Percentiles rank a stretch among this genome's conserved stretches.
Conservation (phyloP, 2,888 invertebrate species). For the Watsonalla binaria region DNA sequence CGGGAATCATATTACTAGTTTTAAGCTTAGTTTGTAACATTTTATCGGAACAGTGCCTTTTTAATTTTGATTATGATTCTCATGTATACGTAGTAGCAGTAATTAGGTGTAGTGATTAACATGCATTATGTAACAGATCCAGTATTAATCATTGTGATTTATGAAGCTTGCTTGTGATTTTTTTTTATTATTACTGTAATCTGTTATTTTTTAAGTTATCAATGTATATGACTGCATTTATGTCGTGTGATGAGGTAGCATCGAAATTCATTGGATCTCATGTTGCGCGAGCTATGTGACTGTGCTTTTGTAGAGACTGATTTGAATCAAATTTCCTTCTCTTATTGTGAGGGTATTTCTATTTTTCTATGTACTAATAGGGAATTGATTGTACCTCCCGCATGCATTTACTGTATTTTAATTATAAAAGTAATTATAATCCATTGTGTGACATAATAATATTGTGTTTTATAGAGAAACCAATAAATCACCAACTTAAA, state of each 20-base stretch:
- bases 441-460: not conserved
- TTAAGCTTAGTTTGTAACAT: not conserved
- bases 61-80: constrained; percentile 4
- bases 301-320: constrained; percentile 1
- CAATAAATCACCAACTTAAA: not conserved
- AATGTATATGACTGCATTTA: constrained; percentile 39
- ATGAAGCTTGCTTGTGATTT: constrained; percentile 12
- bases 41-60: constrained; percentile 24
- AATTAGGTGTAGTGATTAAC: constrained; percentile 42
- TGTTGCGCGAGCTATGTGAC: constrained; percentile 13
- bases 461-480: not conserved
- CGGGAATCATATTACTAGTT: not conserved
- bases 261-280: constrained; percentile 40
- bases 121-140: constrained; percentile 45
- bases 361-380: too few relatives aligned
- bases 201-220: constrained; percentile 27
- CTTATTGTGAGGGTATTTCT: too few relatives aligned
- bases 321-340: not conserved
- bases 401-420: not conserved
- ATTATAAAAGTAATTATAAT: too few relatives aligned
- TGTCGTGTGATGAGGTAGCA: constrained; percentile 30
- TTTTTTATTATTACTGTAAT: constrained; percentile 7
- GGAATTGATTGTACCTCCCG: not conserved
- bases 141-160: constrained; percentile 52
- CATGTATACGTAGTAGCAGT: constrained; percentile 7